Percentiles rank a stretch among this genome's conserved stretches.
Evolutionary conservation across 2,797 vertebrate genomes (phyloP).

Genomic region (Silurus lanzhouensis): DNA sequence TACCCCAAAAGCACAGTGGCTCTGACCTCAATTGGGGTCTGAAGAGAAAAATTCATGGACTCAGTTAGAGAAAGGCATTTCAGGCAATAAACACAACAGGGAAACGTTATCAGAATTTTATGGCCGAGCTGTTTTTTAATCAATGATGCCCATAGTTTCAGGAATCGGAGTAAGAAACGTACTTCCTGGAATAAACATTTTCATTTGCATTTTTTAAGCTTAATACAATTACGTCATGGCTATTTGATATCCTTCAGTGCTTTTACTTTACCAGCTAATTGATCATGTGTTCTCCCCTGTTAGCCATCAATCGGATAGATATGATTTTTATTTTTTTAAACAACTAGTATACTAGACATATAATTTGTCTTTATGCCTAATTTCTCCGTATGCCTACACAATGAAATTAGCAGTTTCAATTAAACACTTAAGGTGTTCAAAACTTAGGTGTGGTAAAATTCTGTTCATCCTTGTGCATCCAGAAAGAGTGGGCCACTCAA

Average conservation of each 20-base stretch:
- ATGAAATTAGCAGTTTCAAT: no score
- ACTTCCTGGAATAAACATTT: background rate
- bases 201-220: background rate
- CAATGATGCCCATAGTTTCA: background rate
- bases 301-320: background rate
- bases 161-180: background rate
- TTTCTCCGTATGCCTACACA: no score
- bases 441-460: no score
- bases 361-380: no score
- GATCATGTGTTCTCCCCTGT: background rate
- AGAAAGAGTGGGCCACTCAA: no score
- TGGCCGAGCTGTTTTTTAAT: background rate
- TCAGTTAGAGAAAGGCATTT: background rate
- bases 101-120: background rate
- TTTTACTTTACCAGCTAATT: background rate
- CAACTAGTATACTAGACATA: background rate
- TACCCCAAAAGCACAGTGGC: background rate
- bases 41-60: background rate
- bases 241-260: background rate
- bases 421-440: no score
- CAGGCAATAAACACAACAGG: background rate
- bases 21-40: background rate
- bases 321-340: background rate
- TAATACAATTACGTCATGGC: background rate
- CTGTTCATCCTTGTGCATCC: no score